Base-by-base conservation (phyloP, 2,113 vertebrate genomes). In the Oreochromis aureus region DNA sequence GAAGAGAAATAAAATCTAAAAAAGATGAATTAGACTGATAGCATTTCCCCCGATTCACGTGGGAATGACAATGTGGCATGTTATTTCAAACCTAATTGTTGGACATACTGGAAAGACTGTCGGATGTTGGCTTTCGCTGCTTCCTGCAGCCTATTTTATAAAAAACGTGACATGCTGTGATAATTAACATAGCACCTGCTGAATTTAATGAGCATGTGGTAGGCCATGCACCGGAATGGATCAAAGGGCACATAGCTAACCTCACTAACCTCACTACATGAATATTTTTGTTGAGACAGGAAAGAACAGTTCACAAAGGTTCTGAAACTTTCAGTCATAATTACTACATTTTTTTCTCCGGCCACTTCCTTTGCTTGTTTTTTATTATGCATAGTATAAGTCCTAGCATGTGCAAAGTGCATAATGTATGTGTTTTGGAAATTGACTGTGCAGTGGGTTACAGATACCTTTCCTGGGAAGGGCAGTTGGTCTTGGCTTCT, bases 401-500 rank as follows among this genome's bases (percentile, higher is more conserved):
- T 79, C 1, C 18, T 18, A 11, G 55, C 27, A 18, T 0, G 4
- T 10, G 16, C 18, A 32, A 39, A 51, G 15, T 41, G 24, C 32
- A 22, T 59, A 27, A 54, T 24, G 3, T 30, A 41, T 48, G 12
- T 59, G 19, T 6, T 81, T 44, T 79, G 10, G 22, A 44, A 79
- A 34, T 6, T 2, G 19, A 30, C 24, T 36, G 66, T 59, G 36
- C 6, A 3, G 30, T 44, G 12, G 39, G 39, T 93, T 59, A 59
- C 12, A 6, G 0, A 4, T 94, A 98, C 98, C 97, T 97, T 95
- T 97, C 80, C 93, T 93, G 0, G 97, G 97, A 4, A 83, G 54
- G 0, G 81, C 63, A 0, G 96, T 97, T 0, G 97, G 94, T 84
- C 87, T 27, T 0, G 97, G 96, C 87, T 96, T 96, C 1, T 96